Evolutionary conservation across 2,113 vertebrate genomes (phyloP), one percentile per base, ranked within the genome.

Genomic region (Lophius piscatorius): DNA sequence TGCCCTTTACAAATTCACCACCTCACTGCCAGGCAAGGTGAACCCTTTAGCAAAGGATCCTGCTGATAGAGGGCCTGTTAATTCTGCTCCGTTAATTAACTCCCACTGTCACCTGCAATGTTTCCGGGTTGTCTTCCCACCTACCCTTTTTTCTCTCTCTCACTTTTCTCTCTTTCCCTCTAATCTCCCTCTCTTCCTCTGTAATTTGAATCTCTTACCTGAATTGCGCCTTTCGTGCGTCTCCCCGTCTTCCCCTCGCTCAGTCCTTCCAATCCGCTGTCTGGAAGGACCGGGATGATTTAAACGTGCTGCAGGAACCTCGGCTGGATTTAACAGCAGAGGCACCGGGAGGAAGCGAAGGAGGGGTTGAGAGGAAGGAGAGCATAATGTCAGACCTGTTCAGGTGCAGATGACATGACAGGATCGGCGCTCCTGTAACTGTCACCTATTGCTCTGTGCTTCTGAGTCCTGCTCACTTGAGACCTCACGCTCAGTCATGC

Each of bases 331-430:
- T 41, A 78, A 54, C 63, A 72, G 69, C 24, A 63, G 81, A 76
- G 76, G 49, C 66, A 60, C 36, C 57, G 39, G 16, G 28, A 55
- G 50, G 40, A 22, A 60, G 42, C 14, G 58, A 38, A n/a, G 14
- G n/a, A 13, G 56, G 33, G n/a, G n/a, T n/a, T n/a, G n/a, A n/a
- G 22, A 60, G 45, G 33, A 40, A 70, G 40, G 41, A 67, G 71
- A 22, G 39, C 60, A 69, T 55, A 55, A 63, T 76, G 78, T 76
- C 68, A 80, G 56, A 74, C 36, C 58, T 70, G 66, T 75, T 69
- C 28, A 21, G 67, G 72, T 64, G 69, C 65, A 67, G 73, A 65
- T 57, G 62, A 86, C 78, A 83, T 81, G 81, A 87, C 78, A 85
- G 73, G 57, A 71, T 57, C 72, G 41, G 56, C 73, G 63, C 74